Conservation (phyloP, 2,888 invertebrate species). For the Tryphoninae sp. region DNA sequence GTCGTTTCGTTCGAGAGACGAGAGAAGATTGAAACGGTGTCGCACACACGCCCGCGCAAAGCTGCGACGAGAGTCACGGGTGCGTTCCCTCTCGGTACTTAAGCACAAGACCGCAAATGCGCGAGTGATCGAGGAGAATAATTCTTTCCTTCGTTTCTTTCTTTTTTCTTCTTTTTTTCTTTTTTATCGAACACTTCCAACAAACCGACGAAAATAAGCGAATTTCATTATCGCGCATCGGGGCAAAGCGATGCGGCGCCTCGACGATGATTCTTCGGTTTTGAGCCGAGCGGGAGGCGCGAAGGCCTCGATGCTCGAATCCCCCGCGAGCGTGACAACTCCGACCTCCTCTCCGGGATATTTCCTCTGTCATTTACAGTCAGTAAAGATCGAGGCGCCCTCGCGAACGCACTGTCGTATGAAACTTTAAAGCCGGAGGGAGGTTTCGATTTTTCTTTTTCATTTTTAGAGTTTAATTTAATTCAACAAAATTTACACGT, state of each 20-base stretch:
- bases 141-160: neutral
- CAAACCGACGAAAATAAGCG: conserved; percentile 60
- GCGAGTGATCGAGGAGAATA: conserved; percentile 43
- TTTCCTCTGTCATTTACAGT: conserved; percentile 7
- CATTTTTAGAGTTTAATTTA: neutral
- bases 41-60: conserved; percentile 26
- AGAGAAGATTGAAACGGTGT: conserved; percentile 53
- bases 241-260: conserved; percentile 48
- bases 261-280: conserved; percentile 28
- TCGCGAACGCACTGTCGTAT: neutral
- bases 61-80: conserved; percentile 24
- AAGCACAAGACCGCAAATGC: conserved; percentile 48
- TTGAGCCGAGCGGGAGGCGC: conserved; percentile 14
- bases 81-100: conserved; percentile 36
- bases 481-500: too few relatives aligned
- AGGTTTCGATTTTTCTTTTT: neutral
- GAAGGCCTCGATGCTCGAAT: neutral
- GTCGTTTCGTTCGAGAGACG: conserved; percentile 44
- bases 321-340: conserved; percentile 2
- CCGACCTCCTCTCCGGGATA: conserved; percentile 5
- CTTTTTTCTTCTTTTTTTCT: conserved; percentile 45
- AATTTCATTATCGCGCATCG: conserved; percentile 62
- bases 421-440: neutral
- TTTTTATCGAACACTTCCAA: conserved; percentile 50
- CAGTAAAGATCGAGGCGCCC: conserved; percentile 13